Percentiles rank a stretch among this genome's conserved stretches.
Conservation (phyloP, 1,140 invertebrate species). For the Habropoda laboriosa region DNA sequence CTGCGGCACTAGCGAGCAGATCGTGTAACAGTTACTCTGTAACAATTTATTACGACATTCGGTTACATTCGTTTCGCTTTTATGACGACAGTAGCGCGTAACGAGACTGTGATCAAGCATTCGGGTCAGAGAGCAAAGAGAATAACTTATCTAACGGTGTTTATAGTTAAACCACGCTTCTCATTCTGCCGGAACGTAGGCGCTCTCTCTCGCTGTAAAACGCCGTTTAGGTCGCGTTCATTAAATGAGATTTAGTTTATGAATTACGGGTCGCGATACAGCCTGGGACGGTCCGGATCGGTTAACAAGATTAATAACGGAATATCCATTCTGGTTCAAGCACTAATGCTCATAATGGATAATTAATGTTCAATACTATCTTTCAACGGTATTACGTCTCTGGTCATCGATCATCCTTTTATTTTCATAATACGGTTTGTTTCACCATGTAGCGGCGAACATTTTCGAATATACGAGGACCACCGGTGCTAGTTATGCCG, state of each 20-base stretch:
- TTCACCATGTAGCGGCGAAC: neutral
- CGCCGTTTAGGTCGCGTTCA: neutral
- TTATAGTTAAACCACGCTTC: conserved; percentile 20
- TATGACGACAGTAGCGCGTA: conserved; percentile 50
- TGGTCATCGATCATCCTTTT: conserved; percentile 27
- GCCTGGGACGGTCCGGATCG: neutral
- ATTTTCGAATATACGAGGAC: neutral
- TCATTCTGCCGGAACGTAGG: neutral
- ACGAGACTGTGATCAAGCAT: conserved; percentile 47
- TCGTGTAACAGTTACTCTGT: conserved; percentile 39
- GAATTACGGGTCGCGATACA: conserved; percentile 30
- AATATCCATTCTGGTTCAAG: conserved; percentile 24
- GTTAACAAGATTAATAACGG: conserved; percentile 47
- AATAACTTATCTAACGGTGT: conserved; percentile 48
- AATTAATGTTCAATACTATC: conserved; percentile 45
- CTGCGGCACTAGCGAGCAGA: neutral
- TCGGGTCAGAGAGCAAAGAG: conserved; percentile 43
- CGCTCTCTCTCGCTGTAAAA: conserved; percentile 31
- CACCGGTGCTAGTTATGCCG: neutral
- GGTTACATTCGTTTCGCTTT: conserved; percentile 47
- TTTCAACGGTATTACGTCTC: conserved; percentile 38
- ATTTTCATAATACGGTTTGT: conserved; percentile 12
- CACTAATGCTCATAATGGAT: conserved; percentile 35
- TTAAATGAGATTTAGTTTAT: conserved; percentile 40
- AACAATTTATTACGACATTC: conserved; percentile 51